A percentile compares a stretch with the other conserved stretches of the same genome.
phyloP scores from a whole-genome alignment of 2,113 vertebrate genomes.

The Rhinolophus ferrumequinum region DNA sequence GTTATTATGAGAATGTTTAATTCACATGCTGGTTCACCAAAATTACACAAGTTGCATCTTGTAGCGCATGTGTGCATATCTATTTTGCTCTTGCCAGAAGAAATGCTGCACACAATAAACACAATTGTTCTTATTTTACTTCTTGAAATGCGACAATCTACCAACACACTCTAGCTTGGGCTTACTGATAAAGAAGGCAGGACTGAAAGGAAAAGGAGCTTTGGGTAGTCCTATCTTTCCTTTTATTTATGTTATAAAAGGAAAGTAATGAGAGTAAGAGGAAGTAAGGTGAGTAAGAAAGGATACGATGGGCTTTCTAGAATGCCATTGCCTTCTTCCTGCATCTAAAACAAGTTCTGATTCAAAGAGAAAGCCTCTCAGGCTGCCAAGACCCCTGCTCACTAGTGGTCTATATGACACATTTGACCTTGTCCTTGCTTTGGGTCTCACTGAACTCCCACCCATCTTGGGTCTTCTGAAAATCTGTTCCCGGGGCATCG shows the following conservation, averaged over 20 bases:
- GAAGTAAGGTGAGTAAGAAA: neutral
- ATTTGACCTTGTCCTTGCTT: neutral
- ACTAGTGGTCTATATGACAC: rapidly evolving
- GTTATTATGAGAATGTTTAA: too few relatives aligned
- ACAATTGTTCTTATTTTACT: neutral
- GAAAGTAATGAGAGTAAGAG: too few relatives aligned
- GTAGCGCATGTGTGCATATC: rapidly evolving
- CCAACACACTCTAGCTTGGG: rapidly evolving
- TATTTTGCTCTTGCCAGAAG: neutral
- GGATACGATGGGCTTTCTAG: rapidly evolving
- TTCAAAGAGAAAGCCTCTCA: rapidly evolving
- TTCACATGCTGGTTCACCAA: neutral
- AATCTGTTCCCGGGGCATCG: rapidly evolving
- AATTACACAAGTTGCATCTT: rapidly evolving
- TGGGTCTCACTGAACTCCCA: neutral
- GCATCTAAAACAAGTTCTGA: neutral
- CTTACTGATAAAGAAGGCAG: neutral
- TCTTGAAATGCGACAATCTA: rapidly evolving
- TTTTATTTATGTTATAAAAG: too few relatives aligned
- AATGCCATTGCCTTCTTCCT: neutral
- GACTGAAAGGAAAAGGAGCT: too few relatives aligned
- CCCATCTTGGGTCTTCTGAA: rapidly evolving
- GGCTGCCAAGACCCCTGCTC: neutral
- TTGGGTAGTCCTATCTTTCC: rapidly evolving
- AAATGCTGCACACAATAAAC: rapidly evolving